Conservation (phyloP, 2,888 invertebrate genomes). For the Diarsia mendica region DNA sequence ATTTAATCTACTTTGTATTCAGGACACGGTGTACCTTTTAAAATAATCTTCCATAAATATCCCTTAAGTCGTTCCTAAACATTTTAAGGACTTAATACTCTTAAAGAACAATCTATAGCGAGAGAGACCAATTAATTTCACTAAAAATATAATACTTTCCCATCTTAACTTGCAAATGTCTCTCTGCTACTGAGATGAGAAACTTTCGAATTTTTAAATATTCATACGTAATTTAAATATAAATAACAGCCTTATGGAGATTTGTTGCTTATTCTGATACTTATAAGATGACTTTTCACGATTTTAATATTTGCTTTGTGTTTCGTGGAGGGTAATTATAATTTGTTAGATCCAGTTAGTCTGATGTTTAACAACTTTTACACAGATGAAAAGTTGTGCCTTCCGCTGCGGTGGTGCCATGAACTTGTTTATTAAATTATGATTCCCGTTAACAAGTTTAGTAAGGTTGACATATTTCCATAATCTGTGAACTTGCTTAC, state of each 20-base stretch:
- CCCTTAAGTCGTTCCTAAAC: constrained; percentile 47
- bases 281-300: constrained; percentile 36
- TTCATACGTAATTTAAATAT: constrained; percentile 70
- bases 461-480: constrained; percentile 27
- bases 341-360: constrained; percentile 29
- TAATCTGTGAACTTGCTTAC: constrained; percentile 15
- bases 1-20: constrained; percentile 62
- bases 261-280: constrained; percentile 55
- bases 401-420: constrained; percentile 2
- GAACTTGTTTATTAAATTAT: constrained; percentile 39
- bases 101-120: constrained; percentile 37
- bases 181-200: constrained; percentile 55
- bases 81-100: constrained; percentile 46
- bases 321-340: constrained; percentile 34
- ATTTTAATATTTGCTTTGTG: constrained; percentile 30
- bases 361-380: constrained; percentile 35
- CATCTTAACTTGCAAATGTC: constrained; percentile 66
- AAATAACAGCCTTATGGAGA: constrained; percentile 63
- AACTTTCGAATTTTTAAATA: constrained; percentile 66
- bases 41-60: constrained; percentile 62
- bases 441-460: constrained; percentile 17
- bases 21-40: constrained; percentile 62
- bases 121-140: constrained; percentile 55
- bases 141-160: constrained; percentile 59
- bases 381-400: constrained; percentile 38